These are phyloP conservation scores for Dicranocentrus wangi DNA, from an alignment of 2,888 invertebrate species.

Conservation along the genomic window DNA sequence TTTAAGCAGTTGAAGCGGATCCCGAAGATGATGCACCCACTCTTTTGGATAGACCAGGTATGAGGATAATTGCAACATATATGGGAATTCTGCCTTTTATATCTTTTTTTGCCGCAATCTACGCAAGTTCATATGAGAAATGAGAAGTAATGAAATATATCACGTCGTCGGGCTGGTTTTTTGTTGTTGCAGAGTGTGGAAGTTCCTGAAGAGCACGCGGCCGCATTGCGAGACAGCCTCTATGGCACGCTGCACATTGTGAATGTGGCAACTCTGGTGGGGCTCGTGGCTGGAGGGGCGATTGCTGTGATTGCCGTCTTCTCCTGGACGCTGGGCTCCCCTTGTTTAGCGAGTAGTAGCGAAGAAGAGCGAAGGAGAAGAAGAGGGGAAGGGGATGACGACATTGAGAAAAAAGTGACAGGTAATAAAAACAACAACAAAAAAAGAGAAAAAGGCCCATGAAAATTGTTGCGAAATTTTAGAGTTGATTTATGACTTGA, in stretches of 20 bases:
- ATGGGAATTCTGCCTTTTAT: conserved; percentile 1
- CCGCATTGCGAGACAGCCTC: neutral
- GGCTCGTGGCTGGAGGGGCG: neutral
- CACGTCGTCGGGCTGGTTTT: neutral
- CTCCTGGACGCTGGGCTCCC: neutral
- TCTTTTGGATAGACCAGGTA: conserved; percentile 68
- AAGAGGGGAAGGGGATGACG: no score
- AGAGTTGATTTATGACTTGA: no score
- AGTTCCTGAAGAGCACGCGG: neutral
- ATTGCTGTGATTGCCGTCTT: neutral
- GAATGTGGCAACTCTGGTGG: neutral
- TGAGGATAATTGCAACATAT: neutral
- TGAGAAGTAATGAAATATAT: neutral
- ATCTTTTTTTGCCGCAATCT: no score
- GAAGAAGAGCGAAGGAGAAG: no score
- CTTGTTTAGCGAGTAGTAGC: no score
- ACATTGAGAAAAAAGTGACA: no score
- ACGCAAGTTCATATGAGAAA: no score
- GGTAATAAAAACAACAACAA: no score
- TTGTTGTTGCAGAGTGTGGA: neutral
- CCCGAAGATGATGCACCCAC: conserved; percentile 48
- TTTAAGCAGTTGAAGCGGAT: conserved; percentile 53
- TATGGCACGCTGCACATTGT: neutral
- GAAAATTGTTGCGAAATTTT: no score
- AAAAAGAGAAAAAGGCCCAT: no score